Percentiles rank a stretch among this genome's conserved stretches.
Evolutionary conservation across 1,140 invertebrate species (phyloP).

Genomic region (Penaeus indicus): DNA sequence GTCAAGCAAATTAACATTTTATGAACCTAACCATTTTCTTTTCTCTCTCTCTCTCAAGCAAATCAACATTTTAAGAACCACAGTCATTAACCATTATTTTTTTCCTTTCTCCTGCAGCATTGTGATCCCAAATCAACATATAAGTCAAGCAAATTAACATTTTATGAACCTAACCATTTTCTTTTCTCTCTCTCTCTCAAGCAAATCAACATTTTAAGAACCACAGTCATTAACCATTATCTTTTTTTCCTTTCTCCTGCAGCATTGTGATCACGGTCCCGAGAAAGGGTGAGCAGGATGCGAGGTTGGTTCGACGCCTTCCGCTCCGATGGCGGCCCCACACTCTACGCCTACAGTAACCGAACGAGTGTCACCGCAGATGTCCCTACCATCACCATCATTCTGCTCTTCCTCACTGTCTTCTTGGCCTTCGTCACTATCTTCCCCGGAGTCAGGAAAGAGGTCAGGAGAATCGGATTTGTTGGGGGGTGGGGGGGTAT

Average conservation of each 20-base stretch:
- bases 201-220: not conserved
- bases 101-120: too few species aligned
- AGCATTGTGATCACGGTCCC: not conserved
- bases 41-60: too few species aligned
- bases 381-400: constrained; percentile 85
- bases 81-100: too few species aligned
- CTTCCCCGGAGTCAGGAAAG: constrained; percentile 94
- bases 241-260: not conserved
- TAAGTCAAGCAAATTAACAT: too few species aligned
- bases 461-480: constrained; percentile 76
- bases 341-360: constrained; percentile 92
- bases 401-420: constrained; percentile 88
- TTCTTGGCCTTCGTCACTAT: constrained; percentile 93
- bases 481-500: not conserved
- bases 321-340: constrained; percentile 91
- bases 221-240: not conserved
- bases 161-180: too few species aligned
- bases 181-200: not conserved
- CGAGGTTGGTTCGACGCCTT: constrained; percentile 95
- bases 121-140: too few species aligned
- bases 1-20: too few species aligned
- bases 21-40: too few species aligned
- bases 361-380: constrained; percentile 93
- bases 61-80: too few species aligned
- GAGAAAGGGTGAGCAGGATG: constrained; percentile 73